Evolutionary conservation across 2,113 vertebrate species (phyloP).

Genomic region (Semnornis frantzii): DNA sequence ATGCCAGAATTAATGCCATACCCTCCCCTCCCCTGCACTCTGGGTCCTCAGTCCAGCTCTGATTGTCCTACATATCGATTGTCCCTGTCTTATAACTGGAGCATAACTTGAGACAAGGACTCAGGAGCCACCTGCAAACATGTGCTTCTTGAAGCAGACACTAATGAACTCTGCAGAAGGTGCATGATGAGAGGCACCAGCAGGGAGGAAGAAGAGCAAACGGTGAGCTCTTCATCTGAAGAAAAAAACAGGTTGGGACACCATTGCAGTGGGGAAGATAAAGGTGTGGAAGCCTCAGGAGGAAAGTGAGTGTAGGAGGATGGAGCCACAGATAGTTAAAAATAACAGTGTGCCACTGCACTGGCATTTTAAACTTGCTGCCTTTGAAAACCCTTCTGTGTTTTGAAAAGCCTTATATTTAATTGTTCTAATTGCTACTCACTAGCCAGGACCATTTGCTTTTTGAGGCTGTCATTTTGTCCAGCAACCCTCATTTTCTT

Average conservation of each 20-base stretch:
- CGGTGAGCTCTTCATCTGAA: neutral
- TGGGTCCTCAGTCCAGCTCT: neutral
- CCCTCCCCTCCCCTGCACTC: neutral
- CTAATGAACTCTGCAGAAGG: neutral
- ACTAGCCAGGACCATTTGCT: neutral
- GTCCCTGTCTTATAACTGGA: neutral
- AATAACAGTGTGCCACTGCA: neutral
- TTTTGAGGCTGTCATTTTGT: neutral
- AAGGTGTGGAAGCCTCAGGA: neutral
- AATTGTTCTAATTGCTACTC: neutral
- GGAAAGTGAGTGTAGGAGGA: neutral
- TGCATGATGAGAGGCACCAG: neutral
- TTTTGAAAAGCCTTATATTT: neutral
- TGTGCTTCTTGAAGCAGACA: neutral
- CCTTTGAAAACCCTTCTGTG: neutral
- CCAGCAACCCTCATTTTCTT: neutral
- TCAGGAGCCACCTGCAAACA: neutral
- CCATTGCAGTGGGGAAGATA: neutral
- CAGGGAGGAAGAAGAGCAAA: neutral
- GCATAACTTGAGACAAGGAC: neutral
- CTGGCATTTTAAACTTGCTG: conserved; percentile 4
- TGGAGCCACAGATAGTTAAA: neutral
- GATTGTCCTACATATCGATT: rapidly evolving
- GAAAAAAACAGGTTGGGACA: neutral
- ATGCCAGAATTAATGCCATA: neutral